Evolutionary conservation across 2,888 invertebrate genomes (phyloP).

Genomic region (Tridacna gigas): DNA sequence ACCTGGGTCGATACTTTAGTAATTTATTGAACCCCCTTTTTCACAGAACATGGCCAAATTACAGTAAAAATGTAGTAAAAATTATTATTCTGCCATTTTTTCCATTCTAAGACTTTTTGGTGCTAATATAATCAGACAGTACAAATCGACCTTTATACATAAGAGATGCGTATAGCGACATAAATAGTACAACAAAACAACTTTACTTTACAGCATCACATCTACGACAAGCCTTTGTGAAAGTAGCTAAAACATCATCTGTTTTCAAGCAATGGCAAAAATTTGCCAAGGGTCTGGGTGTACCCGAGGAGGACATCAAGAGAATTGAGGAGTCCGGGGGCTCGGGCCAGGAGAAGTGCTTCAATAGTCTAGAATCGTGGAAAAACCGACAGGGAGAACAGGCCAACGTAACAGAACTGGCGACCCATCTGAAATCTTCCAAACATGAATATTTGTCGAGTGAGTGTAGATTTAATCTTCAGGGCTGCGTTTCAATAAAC

Average conservation of each 20-base stretch:
- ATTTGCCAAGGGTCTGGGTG: slow-evolving; percentile 73
- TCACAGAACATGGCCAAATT: too few relatives aligned
- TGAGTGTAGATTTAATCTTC: slow-evolving; percentile 48
- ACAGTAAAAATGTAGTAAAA: too few relatives aligned
- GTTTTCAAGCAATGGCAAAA: slow-evolving; percentile 75
- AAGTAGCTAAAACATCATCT: slow-evolving; percentile 72
- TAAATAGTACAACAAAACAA: too few relatives aligned
- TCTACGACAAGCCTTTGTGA: slow-evolving; percentile 76
- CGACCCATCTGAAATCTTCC: slow-evolving; percentile 64
- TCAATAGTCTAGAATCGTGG: slow-evolving; percentile 75
- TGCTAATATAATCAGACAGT: too few relatives aligned
- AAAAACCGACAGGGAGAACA: slow-evolving; percentile 64
- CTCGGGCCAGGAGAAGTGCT: slow-evolving; percentile 76
- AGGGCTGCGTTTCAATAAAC: too few relatives aligned
- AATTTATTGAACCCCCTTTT: too few relatives aligned
- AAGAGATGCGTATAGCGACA: too few relatives aligned
- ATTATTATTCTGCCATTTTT: too few relatives aligned
- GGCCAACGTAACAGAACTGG: slow-evolving; percentile 67
- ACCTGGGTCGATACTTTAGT: too few relatives aligned
- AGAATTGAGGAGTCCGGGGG: slow-evolving; percentile 69
- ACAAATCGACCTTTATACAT: too few relatives aligned
- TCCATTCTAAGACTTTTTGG: too few relatives aligned
- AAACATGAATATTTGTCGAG: slow-evolving; percentile 69
- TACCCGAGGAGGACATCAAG: slow-evolving; percentile 71
- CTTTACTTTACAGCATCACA: slow-evolving; percentile 67